These are phyloP conservation scores for Ptiloglossa arizonensis DNA, from an alignment of 1,140 invertebrate genomes.

Conservation along the genomic window DNA sequence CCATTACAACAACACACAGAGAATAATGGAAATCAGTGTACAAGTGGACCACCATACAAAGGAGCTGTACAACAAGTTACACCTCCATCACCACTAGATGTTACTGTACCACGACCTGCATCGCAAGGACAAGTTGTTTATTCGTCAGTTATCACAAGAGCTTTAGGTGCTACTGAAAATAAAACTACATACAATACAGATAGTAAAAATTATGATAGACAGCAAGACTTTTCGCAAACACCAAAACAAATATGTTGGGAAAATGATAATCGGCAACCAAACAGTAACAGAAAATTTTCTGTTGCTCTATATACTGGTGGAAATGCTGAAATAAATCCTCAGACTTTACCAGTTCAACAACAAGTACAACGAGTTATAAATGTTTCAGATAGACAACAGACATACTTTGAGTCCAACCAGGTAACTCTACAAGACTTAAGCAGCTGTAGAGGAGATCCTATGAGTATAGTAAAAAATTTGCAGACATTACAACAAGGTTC, in stretches of 20 bases:
- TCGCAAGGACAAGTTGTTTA: slow-evolving; percentile 86
- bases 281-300: slow-evolving; percentile 68
- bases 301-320: slow-evolving; percentile 60
- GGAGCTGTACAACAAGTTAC: slow-evolving; percentile 82
- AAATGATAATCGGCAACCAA: slow-evolving; percentile 67
- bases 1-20: slow-evolving; percentile 84
- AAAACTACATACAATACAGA: slow-evolving; percentile 83
- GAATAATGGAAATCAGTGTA: slow-evolving; percentile 73
- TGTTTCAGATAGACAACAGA: slow-evolving; percentile 78
- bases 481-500: slow-evolving; percentile 84
- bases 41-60: slow-evolving; percentile 78
- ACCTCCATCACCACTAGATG: slow-evolving; percentile 87
- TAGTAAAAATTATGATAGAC: slow-evolving; percentile 83
- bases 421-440: slow-evolving; percentile 87
- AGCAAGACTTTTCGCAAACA: slow-evolving; percentile 73
- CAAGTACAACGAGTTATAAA: slow-evolving; percentile 75
- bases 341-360: slow-evolving; percentile 77
- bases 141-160: slow-evolving; percentile 88
- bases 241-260: slow-evolving; percentile 78
- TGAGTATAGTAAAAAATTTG: slow-evolving; percentile 88
- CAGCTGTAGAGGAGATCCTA: slow-evolving; percentile 87
- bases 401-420: slow-evolving; percentile 83
- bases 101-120: slow-evolving; percentile 84
- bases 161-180: slow-evolving; percentile 83
- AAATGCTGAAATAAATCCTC: slow-evolving; percentile 72